A percentile compares a stretch with the other conserved stretches of the same genome.
Conservation (phyloP, 2,797 vertebrate genomes). For the Channallabes apus region DNA sequence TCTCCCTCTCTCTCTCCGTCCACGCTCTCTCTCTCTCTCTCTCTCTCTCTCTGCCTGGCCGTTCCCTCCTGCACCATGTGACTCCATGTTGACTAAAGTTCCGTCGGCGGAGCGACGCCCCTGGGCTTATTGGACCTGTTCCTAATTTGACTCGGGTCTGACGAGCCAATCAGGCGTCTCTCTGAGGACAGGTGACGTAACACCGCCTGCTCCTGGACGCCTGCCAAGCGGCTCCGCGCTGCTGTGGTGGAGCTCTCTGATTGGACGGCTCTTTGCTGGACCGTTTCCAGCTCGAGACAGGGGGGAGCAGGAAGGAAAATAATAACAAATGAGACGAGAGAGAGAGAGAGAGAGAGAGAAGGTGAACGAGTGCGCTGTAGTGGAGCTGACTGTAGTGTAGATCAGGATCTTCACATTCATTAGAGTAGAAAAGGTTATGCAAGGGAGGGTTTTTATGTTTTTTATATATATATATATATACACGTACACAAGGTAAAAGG, state of each 20-base stretch:
- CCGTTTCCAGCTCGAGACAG: conserved; percentile 60
- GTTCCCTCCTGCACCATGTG: conserved; percentile 35
- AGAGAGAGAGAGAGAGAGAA: conserved; percentile 32
- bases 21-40: neutral
- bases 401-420: neutral
- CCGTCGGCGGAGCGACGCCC: conserved; percentile 52
- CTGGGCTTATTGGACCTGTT: conserved; percentile 60
- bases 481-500: no score
- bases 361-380: neutral
- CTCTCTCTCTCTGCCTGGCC: neutral
- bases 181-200: conserved; percentile 62
- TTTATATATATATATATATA: no score
- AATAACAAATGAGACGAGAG: conserved; percentile 51
- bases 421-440: neutral
- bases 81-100: conserved; percentile 56
- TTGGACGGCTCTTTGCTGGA: conserved; percentile 63
- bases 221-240: conserved; percentile 58
- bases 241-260: conserved; percentile 59
- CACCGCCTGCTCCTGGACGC: conserved; percentile 50
- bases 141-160: conserved; percentile 67
- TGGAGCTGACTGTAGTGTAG: neutral
- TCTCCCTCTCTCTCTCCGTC: neutral
- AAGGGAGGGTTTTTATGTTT: neutral
- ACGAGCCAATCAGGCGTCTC: conserved; percentile 55
- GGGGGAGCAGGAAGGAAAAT: conserved; percentile 56